Evolutionary conservation across 2,113 vertebrate species (phyloP), one percentile per base, ranked within the genome.

Genomic region (Chamaetylas fuelleborni): DNA sequence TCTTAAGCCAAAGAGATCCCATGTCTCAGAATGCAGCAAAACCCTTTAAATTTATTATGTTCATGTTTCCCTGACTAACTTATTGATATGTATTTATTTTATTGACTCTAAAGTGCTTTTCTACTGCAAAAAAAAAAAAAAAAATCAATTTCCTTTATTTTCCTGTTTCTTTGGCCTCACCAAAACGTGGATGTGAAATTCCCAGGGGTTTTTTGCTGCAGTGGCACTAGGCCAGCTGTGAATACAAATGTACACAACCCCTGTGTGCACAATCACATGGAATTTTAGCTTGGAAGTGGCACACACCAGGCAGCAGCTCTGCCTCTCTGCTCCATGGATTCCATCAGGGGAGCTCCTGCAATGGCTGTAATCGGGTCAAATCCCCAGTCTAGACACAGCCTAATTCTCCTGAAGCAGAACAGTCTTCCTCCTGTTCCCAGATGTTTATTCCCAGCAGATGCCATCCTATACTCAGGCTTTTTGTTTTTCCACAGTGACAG

Each of bases 341-440:
- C 29, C 61, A 72, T 69, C 90, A 61, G 53, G 53, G 76, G 76
- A 69, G 31, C 38, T 78, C 70, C 81, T 91, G 65, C n/a, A 81
- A 89, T 36, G 65, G 81, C 76, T 65, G 54, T 97, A 96, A 97
- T 97, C 91, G 33, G 93, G 84, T 92, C 92, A 97, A 97, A 97
- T 97, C 95, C 95, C 50, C 88, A 95, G 95, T 97, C 96, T 97
- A 97, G 96, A 97, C 96, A 97, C 87, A 90, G 73, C 56, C 94
- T 96, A 97, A 97, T 97, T 96, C 95, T 95, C 89, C 86, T 54
- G 83, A 88, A 92, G 88, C 92, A 95, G 16, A 88, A 42, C 17
- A 67, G 83, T 83, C 79, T 85, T 64, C 53, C 92, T 88, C 85
- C 70, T 76, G 56, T 33, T 82, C 92, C 93, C 95, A 94, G 93